Evolutionary conservation across 2,113 vertebrate genomes (phyloP), one percentile per base, ranked within the genome.

Genomic region (Nannospalax galili): DNA sequence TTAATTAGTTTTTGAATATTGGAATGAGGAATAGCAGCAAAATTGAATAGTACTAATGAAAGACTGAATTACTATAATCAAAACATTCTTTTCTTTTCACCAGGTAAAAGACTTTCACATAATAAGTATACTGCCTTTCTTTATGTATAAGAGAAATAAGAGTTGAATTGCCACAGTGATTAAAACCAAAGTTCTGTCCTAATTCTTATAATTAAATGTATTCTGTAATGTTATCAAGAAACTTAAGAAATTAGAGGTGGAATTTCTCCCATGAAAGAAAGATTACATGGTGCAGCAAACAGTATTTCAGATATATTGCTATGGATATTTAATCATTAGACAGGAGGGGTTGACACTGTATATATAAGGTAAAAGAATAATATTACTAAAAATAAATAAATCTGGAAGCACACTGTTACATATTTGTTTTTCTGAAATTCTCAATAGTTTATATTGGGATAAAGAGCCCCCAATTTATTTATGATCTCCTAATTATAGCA

Each of bases 11-110:
- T 96, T 79, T 88, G 78, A 97, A 95, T 97, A 91, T 75, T 94
- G 30, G 42, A 40, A 19, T 96, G 85, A 96, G 42, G 8, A 94
- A 84, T 81, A 93, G 60, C 40, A 52, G 80, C 45, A 92, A 95
- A 97, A 52, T 62, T 96, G 88, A 96, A 91, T 88, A 88, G 80
- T 37, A 90, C 89, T 92, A 93, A 97, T 93, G 95, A 97, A 97
- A 97, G 75, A 32, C 90, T 90, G 92, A 93, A 97, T 93, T 94
- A 94, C 90, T 96, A 74, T 58, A 69, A 95, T 95, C 88, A 94
- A 93, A 96, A 87, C 77, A 96, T 75, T 97, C 26, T 89, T 92
- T 91, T 95, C 67, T 95, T 96, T 92, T 92, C 84, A 45, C 52
- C 45, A 91, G 58, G 26, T 96, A 97, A 94, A 96, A 96, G 84